Evolutionary conservation across 2,113 vertebrate species (phyloP).

Genomic region (Cricetomys ansorgei): DNA sequence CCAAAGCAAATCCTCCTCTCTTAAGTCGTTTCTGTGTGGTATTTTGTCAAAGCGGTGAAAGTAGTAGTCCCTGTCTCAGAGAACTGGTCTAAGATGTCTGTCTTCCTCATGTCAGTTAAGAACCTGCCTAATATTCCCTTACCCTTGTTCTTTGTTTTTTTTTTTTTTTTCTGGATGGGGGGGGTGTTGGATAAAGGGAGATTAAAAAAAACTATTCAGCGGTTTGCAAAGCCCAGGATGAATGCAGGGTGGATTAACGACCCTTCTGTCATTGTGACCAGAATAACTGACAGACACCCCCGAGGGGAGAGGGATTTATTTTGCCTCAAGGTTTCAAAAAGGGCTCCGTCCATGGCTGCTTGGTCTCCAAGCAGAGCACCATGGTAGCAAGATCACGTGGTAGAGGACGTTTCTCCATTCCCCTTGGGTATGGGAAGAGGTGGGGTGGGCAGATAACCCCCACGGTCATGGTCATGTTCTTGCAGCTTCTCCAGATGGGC

Average conservation of each 20-base stretch:
- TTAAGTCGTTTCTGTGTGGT: neutral
- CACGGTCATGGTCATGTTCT: neutral
- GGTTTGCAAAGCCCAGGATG: neutral
- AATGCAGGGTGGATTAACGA: neutral
- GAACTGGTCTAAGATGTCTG: neutral
- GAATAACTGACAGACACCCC: too few relatives aligned
- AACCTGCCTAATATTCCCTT: neutral
- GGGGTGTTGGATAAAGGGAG: too few relatives aligned
- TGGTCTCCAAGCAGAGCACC: neutral
- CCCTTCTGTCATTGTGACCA: neutral
- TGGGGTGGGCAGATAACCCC: neutral
- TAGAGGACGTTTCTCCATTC: neutral
- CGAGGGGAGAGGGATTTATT: neutral
- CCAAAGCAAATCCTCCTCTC: too few relatives aligned
- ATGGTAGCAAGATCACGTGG: neutral
- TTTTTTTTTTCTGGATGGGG: too few relatives aligned
- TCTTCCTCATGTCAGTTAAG: neutral
- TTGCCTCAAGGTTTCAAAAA: neutral
- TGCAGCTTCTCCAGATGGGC: neutral
- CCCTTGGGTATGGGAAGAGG: neutral
- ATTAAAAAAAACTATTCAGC: neutral
- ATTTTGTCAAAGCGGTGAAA: neutral
- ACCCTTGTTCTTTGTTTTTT: too few relatives aligned
- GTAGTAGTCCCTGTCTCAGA: neutral
- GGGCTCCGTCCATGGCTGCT: neutral